These are phyloP conservation scores for Suillia variegata DNA, from an alignment of 2,888 invertebrate genomes.

Conservation along the genomic window DNA sequence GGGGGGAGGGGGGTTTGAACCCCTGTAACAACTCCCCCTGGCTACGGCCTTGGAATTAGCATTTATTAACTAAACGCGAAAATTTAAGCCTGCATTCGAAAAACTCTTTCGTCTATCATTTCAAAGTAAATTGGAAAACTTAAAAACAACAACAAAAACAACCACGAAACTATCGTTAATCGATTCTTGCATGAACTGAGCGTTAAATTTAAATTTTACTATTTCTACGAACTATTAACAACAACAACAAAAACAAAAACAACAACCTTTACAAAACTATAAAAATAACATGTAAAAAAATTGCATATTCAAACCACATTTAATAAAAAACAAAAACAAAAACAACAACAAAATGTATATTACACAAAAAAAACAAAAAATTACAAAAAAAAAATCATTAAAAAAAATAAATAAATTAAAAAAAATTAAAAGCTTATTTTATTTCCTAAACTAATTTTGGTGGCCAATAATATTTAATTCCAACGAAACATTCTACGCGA, in stretches of 20 bases:
- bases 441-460: too few species aligned
- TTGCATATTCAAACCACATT: conserved; percentile 5
- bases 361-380: conserved; percentile 7
- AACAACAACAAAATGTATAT: not conserved
- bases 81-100: not conserved
- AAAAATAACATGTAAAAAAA: conserved; percentile 12
- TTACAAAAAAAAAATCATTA: not conserved
- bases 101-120: not conserved
- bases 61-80: too few species aligned
- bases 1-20: too few species aligned
- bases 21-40: too few species aligned
- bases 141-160: too few species aligned
- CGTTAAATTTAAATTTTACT: conserved; percentile 5
- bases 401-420: conserved; percentile 7
- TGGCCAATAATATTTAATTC: too few species aligned
- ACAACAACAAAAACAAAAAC: conserved; percentile 1
- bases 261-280: too few species aligned
- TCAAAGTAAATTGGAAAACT: not conserved
- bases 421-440: not conserved
- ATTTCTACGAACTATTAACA: not conserved
- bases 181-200: not conserved
- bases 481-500: too few species aligned
- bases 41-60: too few species aligned
- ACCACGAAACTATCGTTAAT: not conserved
- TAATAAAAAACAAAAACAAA: conserved; percentile 2